Evolutionary conservation across 2,113 vertebrate genomes (phyloP), one percentile per base, ranked within the genome.

Genomic region (Seriola quinqueradiata): DNA sequence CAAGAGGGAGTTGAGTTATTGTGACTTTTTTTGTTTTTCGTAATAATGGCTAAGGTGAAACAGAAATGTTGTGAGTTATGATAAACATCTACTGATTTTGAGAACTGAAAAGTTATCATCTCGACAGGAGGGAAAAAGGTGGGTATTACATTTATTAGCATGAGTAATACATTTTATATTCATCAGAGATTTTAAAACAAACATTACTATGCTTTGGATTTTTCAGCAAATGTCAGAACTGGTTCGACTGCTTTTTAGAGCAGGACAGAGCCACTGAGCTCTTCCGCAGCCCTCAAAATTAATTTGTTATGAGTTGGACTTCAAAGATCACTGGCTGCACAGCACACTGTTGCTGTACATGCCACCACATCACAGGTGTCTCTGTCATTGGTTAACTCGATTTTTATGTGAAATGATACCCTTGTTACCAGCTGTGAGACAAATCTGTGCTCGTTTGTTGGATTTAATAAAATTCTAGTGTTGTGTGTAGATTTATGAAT

Each of bases 321-420:
- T 82, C 73, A 79, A 82, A 85, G 64, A 85, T 83, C 55, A 69
- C 75, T 34, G 36, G 40, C 77, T 46, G 50, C 21, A 59, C 46
- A 13, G 19, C 9, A 3, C 14, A 17, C 68, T 28, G 52, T 58
- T 61, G n/a, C 75, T 63, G 12, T 52, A 58, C 42, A 40, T 79
- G 46, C 16, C 36, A 28, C 8, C 60, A 55, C 69, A 73, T 87
- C 71, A 70, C 57, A 79, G 68, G 63, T 57, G 76, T 25, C 42
- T 52, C 77, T 79, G 46, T 69, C 61, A 79, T 13, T 54, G 69
- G 48, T 61, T 65, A 84, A 78, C 34, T 12, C 71, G 77, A 52
- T 81, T 75, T 70, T 55, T 68, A 32, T 84, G 70, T 64, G 38
- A 81, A 84, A 79, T 77, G 5, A 50, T 68, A 76, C 32, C 52